These are phyloP conservation scores for Pogonognathellus flavescens DNA, from an alignment of 1,140 invertebrate species.

Conservation along the genomic window DNA sequence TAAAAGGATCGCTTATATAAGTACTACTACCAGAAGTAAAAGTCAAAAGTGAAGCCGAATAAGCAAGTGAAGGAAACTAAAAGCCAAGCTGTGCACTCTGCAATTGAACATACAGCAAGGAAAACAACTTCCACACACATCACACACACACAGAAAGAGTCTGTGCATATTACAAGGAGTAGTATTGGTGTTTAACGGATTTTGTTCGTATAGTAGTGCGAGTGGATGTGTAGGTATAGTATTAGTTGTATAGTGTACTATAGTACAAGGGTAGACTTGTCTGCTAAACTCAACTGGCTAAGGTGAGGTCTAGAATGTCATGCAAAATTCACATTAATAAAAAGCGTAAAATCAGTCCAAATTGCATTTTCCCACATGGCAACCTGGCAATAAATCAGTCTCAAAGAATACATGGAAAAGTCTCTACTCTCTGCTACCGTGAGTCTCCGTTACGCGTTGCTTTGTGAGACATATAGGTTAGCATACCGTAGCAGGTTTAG, in stretches of 20 bases:
- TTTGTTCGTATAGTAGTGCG: too few species aligned
- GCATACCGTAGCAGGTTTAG: background rate
- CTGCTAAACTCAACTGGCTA: constrained; percentile 7
- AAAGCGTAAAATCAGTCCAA: constrained; percentile 56
- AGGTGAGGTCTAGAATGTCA: constrained; percentile 50
- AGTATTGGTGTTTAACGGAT: too few species aligned
- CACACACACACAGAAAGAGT: background rate
- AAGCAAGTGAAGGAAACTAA: constrained; percentile 16
- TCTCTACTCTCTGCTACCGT: background rate
- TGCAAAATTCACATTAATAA: constrained; percentile 58
- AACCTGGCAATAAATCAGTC: constrained; percentile 54
- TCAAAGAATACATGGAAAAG: constrained; percentile 40
- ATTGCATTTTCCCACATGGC: constrained; percentile 52
- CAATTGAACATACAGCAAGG: constrained; percentile 5
- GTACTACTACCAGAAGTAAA: too few species aligned
- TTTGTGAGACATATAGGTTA: background rate
- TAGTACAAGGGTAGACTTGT: too few species aligned
- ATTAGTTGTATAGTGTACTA: background rate
- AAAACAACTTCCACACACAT: background rate
- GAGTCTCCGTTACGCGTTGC: background rate
- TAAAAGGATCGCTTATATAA: too few species aligned
- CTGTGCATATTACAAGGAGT: background rate
- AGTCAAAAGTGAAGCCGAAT: background rate
- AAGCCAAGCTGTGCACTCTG: constrained; percentile 22
- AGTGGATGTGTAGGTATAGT: too few species aligned